Evolutionary conservation across 2,888 invertebrate species (phyloP).

Genomic region (Chrysolina americana): DNA sequence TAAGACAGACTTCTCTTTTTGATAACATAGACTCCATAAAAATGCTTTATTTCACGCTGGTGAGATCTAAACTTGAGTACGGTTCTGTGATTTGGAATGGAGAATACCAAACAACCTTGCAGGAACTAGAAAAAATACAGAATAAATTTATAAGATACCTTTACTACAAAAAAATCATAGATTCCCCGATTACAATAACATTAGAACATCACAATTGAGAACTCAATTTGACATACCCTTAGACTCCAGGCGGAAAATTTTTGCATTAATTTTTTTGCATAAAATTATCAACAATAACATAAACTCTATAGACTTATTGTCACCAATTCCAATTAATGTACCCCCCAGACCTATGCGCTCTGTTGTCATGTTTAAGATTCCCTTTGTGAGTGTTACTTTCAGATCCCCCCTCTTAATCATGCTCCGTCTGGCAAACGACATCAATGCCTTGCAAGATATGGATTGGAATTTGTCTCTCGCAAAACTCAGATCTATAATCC

Average conservation of each 20-base stretch:
- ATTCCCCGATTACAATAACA: background rate
- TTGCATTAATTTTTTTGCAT: constrained; percentile 5
- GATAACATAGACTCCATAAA: too few relatives aligned
- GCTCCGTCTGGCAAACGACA: too few relatives aligned
- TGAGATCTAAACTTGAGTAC: too few relatives aligned
- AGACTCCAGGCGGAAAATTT: constrained; percentile 5
- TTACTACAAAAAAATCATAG: constrained; percentile 4
- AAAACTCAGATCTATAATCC: too few relatives aligned
- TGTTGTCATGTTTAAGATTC: background rate
- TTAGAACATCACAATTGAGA: background rate
- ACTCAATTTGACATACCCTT: constrained; percentile 9
- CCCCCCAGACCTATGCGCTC: background rate
- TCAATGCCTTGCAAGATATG: too few relatives aligned
- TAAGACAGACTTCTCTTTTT: too few relatives aligned
- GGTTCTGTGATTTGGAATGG: background rate
- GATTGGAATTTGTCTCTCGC: too few relatives aligned
- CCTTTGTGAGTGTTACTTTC: background rate
- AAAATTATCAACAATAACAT: background rate
- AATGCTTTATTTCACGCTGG: too few relatives aligned
- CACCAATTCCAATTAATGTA: too few relatives aligned
- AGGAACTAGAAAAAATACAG: background rate
- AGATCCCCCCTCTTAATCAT: too few relatives aligned
- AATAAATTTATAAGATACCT: constrained; percentile 1
- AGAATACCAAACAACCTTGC: constrained; percentile 2
- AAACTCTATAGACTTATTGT: too few relatives aligned